Conservation (phyloP, 2,113 vertebrate genomes). For the Pantherophis guttatus region DNA sequence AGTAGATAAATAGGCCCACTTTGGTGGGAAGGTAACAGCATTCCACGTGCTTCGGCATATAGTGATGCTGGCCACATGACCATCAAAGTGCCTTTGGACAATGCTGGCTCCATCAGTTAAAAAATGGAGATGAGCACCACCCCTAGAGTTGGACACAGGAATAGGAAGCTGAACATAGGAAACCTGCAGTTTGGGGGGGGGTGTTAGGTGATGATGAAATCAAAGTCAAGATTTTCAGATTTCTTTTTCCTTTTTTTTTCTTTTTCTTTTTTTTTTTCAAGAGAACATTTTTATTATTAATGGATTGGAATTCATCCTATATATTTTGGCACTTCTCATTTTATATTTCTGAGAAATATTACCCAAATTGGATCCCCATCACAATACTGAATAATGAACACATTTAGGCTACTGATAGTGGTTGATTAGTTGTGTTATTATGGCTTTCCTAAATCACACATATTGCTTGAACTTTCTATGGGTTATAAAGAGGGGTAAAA, state of each 20-base stretch:
- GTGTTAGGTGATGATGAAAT: not conserved
- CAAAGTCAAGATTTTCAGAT: not conserved
- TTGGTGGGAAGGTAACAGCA: not conserved
- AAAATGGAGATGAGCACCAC: not conserved
- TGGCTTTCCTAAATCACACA: not conserved
- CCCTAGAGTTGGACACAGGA: not conserved
- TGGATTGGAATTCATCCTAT: conserved; percentile 53
- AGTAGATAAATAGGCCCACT: not conserved
- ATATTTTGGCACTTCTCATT: conserved; percentile 50
- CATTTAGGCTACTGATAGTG: not conserved
- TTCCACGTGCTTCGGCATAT: not conserved
- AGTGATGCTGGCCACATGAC: not conserved
- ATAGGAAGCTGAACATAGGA: not conserved
- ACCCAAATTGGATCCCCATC: conserved; percentile 27
- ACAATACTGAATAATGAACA: conserved; percentile 36
- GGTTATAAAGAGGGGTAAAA: not conserved
- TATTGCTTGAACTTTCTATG: not conserved
- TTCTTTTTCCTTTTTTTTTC: not conserved
- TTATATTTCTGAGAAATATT: conserved; percentile 46
- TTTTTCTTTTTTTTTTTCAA: too few relatives aligned
- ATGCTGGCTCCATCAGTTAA: not conserved
- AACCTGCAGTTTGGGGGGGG: not conserved
- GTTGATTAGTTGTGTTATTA: not conserved
- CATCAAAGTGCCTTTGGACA: not conserved
- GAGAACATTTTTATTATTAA: conserved; percentile 33